Evolutionary conservation across 2,797 vertebrate genomes (phyloP), one percentile per base, ranked within the genome.

Genomic region (Clarias laeviceps): DNA sequence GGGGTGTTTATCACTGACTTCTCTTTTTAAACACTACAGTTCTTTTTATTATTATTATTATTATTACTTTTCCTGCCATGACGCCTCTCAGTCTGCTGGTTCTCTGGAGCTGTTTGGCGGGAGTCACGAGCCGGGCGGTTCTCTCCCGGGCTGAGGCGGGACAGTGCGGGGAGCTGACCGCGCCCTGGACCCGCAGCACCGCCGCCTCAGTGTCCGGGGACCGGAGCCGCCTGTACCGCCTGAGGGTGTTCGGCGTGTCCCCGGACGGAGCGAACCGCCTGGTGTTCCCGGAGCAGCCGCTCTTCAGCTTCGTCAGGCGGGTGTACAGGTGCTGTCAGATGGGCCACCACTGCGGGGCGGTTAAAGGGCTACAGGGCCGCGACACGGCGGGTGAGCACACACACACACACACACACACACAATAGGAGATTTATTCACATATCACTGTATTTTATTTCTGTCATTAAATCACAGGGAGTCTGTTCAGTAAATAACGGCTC

Each of bases 251-350:
- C 9, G 91, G 92, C 0, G 88, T 91, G 61, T n/a, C 87, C 0
- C 72, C 87, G 0, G 87, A 88, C 2, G 79, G 82, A 20, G 85
- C 93, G 0, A 90, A 69, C 0, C 92, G 91, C 29, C 76, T 77
- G 1, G 90, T 95, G 5, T 96, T 96, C 82, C 96, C 96, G 0
- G 94, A 93, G 45, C 93, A 92, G 45, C 82, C 92, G 14, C 94
- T 97, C 0, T 94, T 95, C 87, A 90, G 85, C 82, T 96, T 95
- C 61, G 88, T 96, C 4, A 91, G 94, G 24, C 89, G 92, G 62
- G 91, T 96, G 80, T 96, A 96, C 89, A 93, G 86, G 17, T 97
- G 96, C 92, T 97, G 96, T 92, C 94, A 93, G 86, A 88, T 90
- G 50, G 91, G 95, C n/a, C 77, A 90, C 1, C 85, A 80, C 78